Evolutionary conservation across 2,113 vertebrate genomes (phyloP).

Genomic region (Propithecus coquereli): DNA sequence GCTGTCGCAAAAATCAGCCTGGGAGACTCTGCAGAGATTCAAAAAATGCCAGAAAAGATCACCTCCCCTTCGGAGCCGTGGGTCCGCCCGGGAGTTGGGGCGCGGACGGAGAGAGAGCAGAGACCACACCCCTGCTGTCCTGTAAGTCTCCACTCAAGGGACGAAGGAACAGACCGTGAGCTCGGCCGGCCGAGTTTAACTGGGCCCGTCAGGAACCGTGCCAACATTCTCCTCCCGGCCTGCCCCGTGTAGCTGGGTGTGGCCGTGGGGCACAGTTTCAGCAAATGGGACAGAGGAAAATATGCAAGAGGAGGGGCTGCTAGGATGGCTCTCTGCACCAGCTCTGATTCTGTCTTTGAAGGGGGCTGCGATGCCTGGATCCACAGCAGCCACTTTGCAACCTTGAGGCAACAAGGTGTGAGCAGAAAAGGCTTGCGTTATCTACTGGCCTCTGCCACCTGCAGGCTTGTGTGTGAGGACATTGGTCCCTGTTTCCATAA

Average conservation of each 20-base stretch:
- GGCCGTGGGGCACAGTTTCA: too few species aligned
- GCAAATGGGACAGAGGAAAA: neutral
- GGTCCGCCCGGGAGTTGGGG: too few species aligned
- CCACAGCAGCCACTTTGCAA: neutral
- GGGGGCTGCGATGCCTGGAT: neutral
- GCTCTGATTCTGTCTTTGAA: neutral
- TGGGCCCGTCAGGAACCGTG: too few species aligned
- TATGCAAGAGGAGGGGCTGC: neutral
- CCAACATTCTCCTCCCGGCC: neutral
- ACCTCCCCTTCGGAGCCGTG: too few species aligned
- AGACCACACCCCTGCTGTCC: too few species aligned
- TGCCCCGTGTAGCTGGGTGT: neutral
- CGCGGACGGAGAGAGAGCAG: too few species aligned
- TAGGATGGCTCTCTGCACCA: fast-evolving
- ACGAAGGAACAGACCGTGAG: too few species aligned
- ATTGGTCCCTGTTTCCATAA: neutral
- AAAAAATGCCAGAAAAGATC: neutral
- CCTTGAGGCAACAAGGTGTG: neutral
- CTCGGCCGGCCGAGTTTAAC: too few species aligned
- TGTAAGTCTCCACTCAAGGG: too few species aligned
- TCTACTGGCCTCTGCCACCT: too few species aligned
- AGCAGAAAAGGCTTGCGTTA: fast-evolving
- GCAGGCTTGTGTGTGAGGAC: fast-evolving
- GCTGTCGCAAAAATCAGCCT: too few species aligned
- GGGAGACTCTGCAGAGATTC: too few species aligned